Evolutionary conservation across 2,888 invertebrate genomes (phyloP), one percentile per base, ranked within the genome.

Genomic region (Morinoia aosen): DNA sequence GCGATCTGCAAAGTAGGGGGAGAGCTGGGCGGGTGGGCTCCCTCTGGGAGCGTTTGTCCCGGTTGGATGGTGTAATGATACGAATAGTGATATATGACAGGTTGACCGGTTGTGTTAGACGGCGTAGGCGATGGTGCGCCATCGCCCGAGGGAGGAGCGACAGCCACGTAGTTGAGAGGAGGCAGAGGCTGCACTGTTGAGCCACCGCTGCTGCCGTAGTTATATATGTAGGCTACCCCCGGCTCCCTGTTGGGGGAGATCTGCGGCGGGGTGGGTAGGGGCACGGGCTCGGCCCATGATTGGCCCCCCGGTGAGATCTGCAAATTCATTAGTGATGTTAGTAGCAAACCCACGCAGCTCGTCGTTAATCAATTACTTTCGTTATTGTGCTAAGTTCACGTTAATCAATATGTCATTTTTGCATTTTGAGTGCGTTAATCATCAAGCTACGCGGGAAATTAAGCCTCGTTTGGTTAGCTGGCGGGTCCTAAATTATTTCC

Each of bases 11-110:
- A 96, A 93, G 95, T 95, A 58, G 96, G 96, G 58, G 95, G 96
- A n/a, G 95, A 58, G 14, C 96, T 95, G 58, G 95, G 95, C 39
- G 96, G 96, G 25, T 96, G 96, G 33, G 96, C 96, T 39, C 96
- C 96, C 7, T 96, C 96, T 76, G 96, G 96, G 14, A 96, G 95
- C n/a, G 95, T 95, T 94, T 96, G 96, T 57, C 96, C 96, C 11
- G 96, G 96, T 95, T 96, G 96, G 64, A 96, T 96, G 40, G 96
- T 96, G 95, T 96, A 96, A 95, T 96, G 96, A 88, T 96, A 96
- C 14, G 96, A 96, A 94, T 96, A 96, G 94, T 96, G 96, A 93
- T 96, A 96, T 39, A 96, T 96, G 61, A 96, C 96, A 25, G 96
- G 96, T 93, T 96, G 96, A 76, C 95, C 95, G 12, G 95, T 91